Percentiles rank a stretch among this genome's conserved stretches.
Evolutionary conservation across 1,140 invertebrate genomes (phyloP).

Genomic region (Oscheius sp.): DNA sequence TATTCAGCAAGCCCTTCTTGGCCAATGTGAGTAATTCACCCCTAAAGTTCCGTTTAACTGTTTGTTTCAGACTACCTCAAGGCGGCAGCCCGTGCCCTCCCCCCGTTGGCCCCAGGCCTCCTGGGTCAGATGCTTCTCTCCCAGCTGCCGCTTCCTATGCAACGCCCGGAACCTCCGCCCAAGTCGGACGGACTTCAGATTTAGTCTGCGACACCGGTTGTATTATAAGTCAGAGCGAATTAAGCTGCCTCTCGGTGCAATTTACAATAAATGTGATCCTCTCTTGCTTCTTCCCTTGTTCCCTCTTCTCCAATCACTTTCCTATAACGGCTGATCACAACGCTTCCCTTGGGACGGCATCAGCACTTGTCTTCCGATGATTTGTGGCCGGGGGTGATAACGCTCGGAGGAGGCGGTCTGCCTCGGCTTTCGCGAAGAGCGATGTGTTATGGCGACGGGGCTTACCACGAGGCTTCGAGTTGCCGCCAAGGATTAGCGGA

Average conservation of each 20-base stretch:
- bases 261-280: neutral
- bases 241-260: too few relatives aligned
- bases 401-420: neutral
- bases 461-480: neutral
- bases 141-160: neutral
- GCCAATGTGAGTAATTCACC: neutral
- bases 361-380: conserved; percentile 1
- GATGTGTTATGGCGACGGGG: conserved; percentile 4
- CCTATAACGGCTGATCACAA: neutral
- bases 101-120: neutral
- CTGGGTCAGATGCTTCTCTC: conserved; percentile 1
- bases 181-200: neutral
- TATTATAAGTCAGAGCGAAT: too few relatives aligned
- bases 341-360: neutral
- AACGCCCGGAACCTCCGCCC: neutral
- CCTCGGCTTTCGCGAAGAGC: neutral
- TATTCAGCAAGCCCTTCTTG: conserved; percentile 13
- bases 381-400: neutral
- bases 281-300: neutral
- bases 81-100: neutral
- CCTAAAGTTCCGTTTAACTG: neutral
- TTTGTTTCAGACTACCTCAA: neutral
- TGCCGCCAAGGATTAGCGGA: too few relatives aligned
- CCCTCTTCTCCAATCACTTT: neutral
- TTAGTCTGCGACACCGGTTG: too few relatives aligned